Conservation (phyloP, 2,113 vertebrate species). For the Xiphias gladius region DNA sequence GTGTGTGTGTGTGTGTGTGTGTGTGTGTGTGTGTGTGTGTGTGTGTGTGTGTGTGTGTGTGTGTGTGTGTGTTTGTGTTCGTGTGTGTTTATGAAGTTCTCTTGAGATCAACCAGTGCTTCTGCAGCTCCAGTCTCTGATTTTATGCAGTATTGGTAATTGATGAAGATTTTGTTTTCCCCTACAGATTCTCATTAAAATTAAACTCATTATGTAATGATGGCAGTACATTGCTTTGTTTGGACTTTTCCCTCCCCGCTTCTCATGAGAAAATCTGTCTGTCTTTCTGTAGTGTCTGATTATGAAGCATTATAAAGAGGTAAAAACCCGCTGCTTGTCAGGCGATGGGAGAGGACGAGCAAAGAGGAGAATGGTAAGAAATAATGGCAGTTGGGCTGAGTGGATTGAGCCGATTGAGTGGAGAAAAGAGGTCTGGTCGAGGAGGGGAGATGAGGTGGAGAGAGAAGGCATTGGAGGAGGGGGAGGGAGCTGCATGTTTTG, state of each 20-base stretch:
- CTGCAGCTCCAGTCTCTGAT: constrained; percentile 45
- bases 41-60: constrained; percentile 12
- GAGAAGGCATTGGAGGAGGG: constrained; percentile 39
- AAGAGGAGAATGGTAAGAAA: constrained; percentile 42
- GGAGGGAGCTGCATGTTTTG: constrained; percentile 71
- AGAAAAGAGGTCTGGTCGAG: constrained; percentile 60
- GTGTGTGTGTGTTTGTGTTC: neutral
- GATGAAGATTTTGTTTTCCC: constrained; percentile 44
- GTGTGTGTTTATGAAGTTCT: constrained; percentile 37
- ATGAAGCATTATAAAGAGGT: constrained; percentile 9
- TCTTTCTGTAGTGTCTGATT: constrained; percentile 4
- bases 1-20: constrained; percentile 5
- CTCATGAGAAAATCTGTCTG: constrained; percentile 7
- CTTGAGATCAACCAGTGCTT: constrained; percentile 48
- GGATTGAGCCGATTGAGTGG: constrained; percentile 55
- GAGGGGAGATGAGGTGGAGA: constrained; percentile 56
- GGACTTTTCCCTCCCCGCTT: constrained; percentile 4
- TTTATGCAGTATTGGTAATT: constrained; percentile 61
- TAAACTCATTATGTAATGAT: constrained; percentile 36
- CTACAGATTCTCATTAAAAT: constrained; percentile 52
- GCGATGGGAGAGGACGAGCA: constrained; percentile 13
- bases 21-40: neutral
- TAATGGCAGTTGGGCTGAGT: constrained; percentile 52
- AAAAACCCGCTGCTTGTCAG: constrained; percentile 20
- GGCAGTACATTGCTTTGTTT: constrained; percentile 23